Base-by-base conservation (phyloP, 2,797 vertebrate genomes). In the Aselliscus stoliczkanus region DNA sequence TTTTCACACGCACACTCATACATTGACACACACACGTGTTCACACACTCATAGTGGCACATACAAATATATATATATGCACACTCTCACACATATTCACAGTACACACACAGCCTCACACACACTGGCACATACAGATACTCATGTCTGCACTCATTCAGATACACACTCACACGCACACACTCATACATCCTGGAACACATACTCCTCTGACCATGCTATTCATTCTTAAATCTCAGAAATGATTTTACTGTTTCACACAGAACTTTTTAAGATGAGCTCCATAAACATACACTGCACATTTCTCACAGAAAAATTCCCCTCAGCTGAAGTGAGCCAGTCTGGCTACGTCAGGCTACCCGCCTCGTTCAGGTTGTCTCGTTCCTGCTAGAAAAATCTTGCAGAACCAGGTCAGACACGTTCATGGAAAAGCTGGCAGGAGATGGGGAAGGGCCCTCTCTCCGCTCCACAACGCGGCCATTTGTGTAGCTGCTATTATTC, bases 401-500 rank as follows among this genome's bases (percentile, higher is more conserved):
- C 95, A 93, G 90, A 94, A 29, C 81, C 34, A 85, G 92, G 88
- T 93, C 84, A 92, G 89, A 67, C 67, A 83, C 70, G 73, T 58
- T 44, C 91, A 84, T 39, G 67, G 94, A 89, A 96, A 85, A 85
- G 37, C 76, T 64, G 12, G 76, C 69, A 82, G 29, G 80, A 44
- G 73, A 34, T 83, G 72, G 94, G 90, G 96, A 90, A 96, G 96
- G 93, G 95, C 89, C 93, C 82, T 81, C 88, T 76, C 2, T 97
- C 97, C 80, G 70, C 95, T 98, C 91, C 92, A 85, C 96, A 97
- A 58, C 44, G 0, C n/a, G 44, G 90, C 95, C 96, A 12, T 97
- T 98, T 98, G 97, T 95, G 83, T 92, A 58, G 95, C 93, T 73
- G 93, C 93, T 96, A 82, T 96, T 97, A 95, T 96, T 97, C 97